A percentile compares a stretch with the other conserved stretches of the same genome.
phyloP scores from a whole-genome alignment of 2,888 invertebrate genomes.

The Endomychus coccineus region DNA sequence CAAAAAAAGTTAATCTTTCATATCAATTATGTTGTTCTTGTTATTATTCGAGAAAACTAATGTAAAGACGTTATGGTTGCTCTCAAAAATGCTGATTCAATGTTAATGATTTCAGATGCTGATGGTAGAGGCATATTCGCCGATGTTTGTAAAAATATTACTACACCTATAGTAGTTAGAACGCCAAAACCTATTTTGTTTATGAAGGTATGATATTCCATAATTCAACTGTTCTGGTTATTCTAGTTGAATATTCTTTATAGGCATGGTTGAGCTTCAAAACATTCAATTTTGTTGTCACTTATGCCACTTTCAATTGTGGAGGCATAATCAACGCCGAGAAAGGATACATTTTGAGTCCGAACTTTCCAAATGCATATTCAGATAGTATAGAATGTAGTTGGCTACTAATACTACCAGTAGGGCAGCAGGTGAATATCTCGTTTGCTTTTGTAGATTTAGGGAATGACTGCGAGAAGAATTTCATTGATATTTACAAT shows the following conservation, averaged over 20 bases:
- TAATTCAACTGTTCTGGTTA: not conserved
- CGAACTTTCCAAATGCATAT: constrained; percentile 47
- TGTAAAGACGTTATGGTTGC: too few species aligned
- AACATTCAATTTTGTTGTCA: constrained; percentile 46
- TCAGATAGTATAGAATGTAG: constrained; percentile 57
- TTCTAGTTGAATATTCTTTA: not conserved
- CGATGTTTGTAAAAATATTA: too few species aligned
- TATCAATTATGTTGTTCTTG: too few species aligned
- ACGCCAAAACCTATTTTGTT: too few species aligned
- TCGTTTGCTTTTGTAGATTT: constrained; percentile 50
- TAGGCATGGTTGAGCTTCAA: too few species aligned
- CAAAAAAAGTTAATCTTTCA: too few species aligned
- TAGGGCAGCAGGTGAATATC: constrained; percentile 38
- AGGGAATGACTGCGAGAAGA: constrained; percentile 49
- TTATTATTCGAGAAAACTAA: too few species aligned
- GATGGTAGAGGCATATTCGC: too few species aligned
- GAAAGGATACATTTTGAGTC: constrained; percentile 47
- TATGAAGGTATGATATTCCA: not conserved
- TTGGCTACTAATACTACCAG: constrained; percentile 29
- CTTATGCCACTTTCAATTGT: constrained; percentile 58
- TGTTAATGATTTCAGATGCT: too few species aligned
- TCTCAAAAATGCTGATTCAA: too few species aligned
- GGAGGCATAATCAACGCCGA: constrained; percentile 54
- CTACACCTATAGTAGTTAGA: too few species aligned
- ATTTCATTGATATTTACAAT: constrained; percentile 50